Conservation (phyloP, 2,888 invertebrate species). For the Prosopocoilus inquinatus region DNA sequence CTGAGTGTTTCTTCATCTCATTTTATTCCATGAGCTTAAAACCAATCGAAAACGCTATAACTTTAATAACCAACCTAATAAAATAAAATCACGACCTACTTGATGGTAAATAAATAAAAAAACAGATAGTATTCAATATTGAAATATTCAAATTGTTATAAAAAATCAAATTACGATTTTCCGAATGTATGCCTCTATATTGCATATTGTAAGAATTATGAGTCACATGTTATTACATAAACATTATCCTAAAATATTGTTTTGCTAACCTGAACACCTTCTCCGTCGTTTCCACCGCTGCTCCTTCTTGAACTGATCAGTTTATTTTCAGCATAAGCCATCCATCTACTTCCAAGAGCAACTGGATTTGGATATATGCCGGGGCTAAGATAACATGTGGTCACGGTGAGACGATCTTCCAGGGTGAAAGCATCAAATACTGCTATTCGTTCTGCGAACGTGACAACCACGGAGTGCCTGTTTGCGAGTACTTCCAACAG, state of each 20-base stretch:
- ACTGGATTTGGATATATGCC: conserved; percentile 80
- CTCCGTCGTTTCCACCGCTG: conserved; percentile 78
- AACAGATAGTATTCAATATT: no score
- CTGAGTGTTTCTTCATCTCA: no score
- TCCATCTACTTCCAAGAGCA: conserved; percentile 81
- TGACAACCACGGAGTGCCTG: conserved; percentile 80
- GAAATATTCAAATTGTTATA: no score
- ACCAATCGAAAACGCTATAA: no score
- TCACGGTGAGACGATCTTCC: conserved; percentile 82
- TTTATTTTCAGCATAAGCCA: conserved; percentile 85
- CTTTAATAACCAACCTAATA: no score
- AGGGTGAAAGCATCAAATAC: conserved; percentile 87
- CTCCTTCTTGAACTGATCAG: conserved; percentile 75
- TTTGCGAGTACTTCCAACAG: conserved; percentile 88
- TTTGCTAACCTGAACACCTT: conserved; percentile 44
- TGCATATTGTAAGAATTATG: no score
- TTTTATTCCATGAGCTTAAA: no score
- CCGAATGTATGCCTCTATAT: no score
- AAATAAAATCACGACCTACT: no score
- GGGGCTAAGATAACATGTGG: conserved; percentile 86
- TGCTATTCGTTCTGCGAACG: conserved; percentile 86
- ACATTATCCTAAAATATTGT: no score
- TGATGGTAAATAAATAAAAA: no score
- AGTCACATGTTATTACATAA: no score
- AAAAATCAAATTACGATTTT: background rate